A percentile compares a stretch with the other conserved stretches of the same genome.
Conservation (phyloP, 2,888 invertebrate species). For the Epinotia demarniana region DNA sequence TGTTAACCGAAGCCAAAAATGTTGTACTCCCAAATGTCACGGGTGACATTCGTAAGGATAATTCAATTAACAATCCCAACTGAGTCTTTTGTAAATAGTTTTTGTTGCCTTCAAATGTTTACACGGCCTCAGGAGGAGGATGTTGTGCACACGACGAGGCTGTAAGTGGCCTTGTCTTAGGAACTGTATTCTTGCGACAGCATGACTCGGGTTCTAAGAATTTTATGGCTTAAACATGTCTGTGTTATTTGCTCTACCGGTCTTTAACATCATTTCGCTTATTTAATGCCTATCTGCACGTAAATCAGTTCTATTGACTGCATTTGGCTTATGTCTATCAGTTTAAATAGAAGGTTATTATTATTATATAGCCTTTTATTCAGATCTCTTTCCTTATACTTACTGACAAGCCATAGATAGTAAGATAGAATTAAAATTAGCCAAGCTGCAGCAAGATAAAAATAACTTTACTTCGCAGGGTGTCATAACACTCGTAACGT, state of each 20-base stretch:
- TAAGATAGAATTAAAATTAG: background rate
- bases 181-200: slow-evolving; percentile 10
- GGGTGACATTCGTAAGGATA: slow-evolving; percentile 30
- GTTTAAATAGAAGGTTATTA: slow-evolving; percentile 16
- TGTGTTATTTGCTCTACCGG: slow-evolving; percentile 14
- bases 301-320: slow-evolving; percentile 23
- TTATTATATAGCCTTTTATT: too few relatives aligned
- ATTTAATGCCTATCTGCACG: slow-evolving; percentile 28
- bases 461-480: background rate
- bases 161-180: slow-evolving; percentile 35
- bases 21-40: slow-evolving; percentile 23
- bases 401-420: slow-evolving; percentile 14
- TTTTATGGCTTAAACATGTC: slow-evolving; percentile 23
- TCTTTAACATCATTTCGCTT: slow-evolving; percentile 26
- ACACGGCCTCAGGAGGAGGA: slow-evolving; percentile 33
- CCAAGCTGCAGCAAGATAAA: background rate
- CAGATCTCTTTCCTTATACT: too few relatives aligned
- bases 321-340: slow-evolving; percentile 8
- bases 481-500: too few relatives aligned
- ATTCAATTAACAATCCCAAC: slow-evolving; percentile 35
- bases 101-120: slow-evolving; percentile 41
- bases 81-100: slow-evolving; percentile 23
- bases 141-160: slow-evolving; percentile 24
- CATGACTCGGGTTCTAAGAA: slow-evolving; percentile 29
- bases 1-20: slow-evolving; percentile 15